phyloP scores from a whole-genome alignment of 1,140 invertebrate species.

The Aphelenchoides fujianensis region DNA sequence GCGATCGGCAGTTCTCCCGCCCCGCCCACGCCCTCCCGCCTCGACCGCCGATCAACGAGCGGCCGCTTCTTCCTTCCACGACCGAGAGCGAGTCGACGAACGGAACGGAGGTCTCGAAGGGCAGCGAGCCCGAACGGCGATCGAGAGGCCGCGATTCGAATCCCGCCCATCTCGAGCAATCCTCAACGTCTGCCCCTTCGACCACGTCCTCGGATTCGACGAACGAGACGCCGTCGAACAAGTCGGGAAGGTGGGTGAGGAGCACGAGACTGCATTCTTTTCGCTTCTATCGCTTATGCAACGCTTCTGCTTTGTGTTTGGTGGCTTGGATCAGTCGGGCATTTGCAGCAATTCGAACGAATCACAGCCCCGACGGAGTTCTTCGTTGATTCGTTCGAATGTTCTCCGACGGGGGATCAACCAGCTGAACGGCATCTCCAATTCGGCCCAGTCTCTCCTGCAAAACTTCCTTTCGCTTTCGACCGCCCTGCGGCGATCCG shows the following conservation, averaged over 20 bases:
- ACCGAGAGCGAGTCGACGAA: background rate
- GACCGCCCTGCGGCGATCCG: background rate
- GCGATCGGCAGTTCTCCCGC: slow-evolving; percentile 1
- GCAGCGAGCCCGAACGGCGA: background rate
- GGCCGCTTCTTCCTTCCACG: background rate
- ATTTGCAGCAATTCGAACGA: slow-evolving; percentile 5
- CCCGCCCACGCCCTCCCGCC: background rate
- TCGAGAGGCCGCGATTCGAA: background rate
- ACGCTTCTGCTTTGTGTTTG: background rate
- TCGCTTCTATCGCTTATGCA: background rate
- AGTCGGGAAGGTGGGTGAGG: background rate
- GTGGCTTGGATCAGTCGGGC: background rate
- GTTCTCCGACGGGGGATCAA: slow-evolving; percentile 12
- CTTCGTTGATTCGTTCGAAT: slow-evolving; percentile 7
- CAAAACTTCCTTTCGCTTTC: slow-evolving; percentile 26
- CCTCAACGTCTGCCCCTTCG: background rate
- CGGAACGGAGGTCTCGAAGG: background rate
- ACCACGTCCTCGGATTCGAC: background rate
- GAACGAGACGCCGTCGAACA: background rate
- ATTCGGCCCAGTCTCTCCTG: slow-evolving; percentile 18
- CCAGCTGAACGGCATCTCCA: slow-evolving; percentile 19
- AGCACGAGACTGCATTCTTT: background rate
- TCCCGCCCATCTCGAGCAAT: background rate
- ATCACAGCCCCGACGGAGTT: slow-evolving; percentile 15
- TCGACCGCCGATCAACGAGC: background rate